Evolutionary conservation across 2,113 vertebrate genomes (phyloP), one percentile per base, ranked within the genome.

Genomic region (Megaleporinus macrocephalus): DNA sequence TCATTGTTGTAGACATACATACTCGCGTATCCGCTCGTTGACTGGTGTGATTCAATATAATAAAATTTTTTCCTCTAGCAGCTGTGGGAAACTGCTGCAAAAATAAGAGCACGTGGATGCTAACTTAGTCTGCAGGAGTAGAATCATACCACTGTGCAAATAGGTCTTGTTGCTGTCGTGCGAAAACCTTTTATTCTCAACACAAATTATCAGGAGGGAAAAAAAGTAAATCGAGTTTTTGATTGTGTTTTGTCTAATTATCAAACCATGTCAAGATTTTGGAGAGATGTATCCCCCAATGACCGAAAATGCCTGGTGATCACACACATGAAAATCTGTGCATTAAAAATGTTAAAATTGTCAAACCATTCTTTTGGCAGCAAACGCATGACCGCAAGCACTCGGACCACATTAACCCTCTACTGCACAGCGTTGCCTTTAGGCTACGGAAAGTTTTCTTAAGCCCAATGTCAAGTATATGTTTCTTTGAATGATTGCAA

Each of bases 31-130:
- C 81, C 73, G 77, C 66, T 86, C 76, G 77, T 83, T 86, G 84
- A 83, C 77, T 83, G 84, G 66, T 76, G 61, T 63, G 74, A 83
- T 72, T 85, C 80, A 85, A 55, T 65, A 82, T 79, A 85, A 83
- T 85, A 76, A 79, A 73, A 85, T 75, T 24, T 71, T 81, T 73
- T 73, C 57, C 79, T 81, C 61, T 15, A 74, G 70, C 53, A 73
- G 70, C 41, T 68, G 71, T 62, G 47, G 61, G 69, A 78, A 78
- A 85, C 77, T 78, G 33, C 71, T 41, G 70, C 61, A 68, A 80
- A 78, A 73, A 72, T 53, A 65, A 66, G 80, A 53, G 41, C 53
- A n/a, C 14, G 49, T 51, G 49, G 41, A 20, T 65, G 47, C 36
- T 53, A 74, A 55, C 36, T 49, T 26, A 70, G 73, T 66, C 49